Conservation (phyloP, 1,140 invertebrate species). For the Drosophila quadrilineata region DNA sequence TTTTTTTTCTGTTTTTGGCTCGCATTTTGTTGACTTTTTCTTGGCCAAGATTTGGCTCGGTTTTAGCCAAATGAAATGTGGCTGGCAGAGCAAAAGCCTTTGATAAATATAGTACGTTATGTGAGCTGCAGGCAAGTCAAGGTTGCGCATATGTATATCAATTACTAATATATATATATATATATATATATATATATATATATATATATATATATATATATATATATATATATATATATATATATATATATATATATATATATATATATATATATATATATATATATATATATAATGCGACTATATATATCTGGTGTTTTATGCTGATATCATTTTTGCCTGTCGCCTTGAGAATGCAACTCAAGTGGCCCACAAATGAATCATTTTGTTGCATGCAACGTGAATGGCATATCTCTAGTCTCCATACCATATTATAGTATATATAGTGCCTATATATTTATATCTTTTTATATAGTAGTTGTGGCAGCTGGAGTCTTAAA, state of each 20-base stretch:
- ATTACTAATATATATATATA: not conserved
- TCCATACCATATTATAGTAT: too few species aligned
- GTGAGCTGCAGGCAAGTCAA: not conserved
- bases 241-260: not conserved
- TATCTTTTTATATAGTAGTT: too few species aligned
- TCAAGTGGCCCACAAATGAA: too few species aligned
- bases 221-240: conserved; percentile 7
- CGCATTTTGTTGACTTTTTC: not conserved
- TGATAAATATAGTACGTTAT: not conserved
- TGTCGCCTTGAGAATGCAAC: too few species aligned
- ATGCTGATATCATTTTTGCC: too few species aligned
- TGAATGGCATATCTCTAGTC: too few species aligned
- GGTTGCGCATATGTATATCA: not conserved
- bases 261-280: conserved; percentile 1
- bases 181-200: not conserved
- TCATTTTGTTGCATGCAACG: too few species aligned
- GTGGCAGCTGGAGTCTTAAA: too few species aligned
- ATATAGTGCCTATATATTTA: too few species aligned
- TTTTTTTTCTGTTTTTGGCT: not conserved
- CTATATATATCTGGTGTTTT: too few species aligned
- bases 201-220: not conserved
- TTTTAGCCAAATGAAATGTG: not conserved
- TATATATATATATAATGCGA: too few species aligned
- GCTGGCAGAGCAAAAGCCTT: not conserved
- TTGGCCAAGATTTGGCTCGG: not conserved